Percentiles rank a stretch among this genome's conserved stretches.
These are phyloP conservation scores for Sminthurinus signatus DNA, from an alignment of 1,140 invertebrate genomes.

Conservation along the genomic window DNA sequence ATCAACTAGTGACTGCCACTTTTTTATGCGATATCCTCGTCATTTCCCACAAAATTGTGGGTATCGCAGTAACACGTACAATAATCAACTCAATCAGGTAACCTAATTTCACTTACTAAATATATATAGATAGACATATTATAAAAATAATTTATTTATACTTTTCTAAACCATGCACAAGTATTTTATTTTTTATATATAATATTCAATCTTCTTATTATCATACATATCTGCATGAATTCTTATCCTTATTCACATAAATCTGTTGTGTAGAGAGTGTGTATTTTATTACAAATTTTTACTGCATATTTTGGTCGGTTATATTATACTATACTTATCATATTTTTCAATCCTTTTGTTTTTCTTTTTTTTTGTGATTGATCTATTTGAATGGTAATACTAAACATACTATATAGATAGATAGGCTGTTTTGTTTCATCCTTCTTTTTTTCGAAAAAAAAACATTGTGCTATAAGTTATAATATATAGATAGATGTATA, in stretches of 20 bases:
- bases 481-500: too few species aligned
- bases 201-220: not conserved
- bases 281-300: too few species aligned
- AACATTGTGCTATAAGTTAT: too few species aligned
- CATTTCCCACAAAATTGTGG: constrained; percentile 11
- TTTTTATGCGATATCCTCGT: constrained; percentile 15
- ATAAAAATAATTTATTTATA: not conserved
- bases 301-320: too few species aligned
- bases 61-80: not conserved
- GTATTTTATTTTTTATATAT: not conserved
- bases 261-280: too few species aligned
- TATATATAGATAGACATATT: constrained; percentile 5
- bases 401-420: too few species aligned
- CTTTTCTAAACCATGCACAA: not conserved
- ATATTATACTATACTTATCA: too few species aligned
- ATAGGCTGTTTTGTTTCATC: too few species aligned
- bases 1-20: not conserved
- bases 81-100: not conserved
- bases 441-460: too few species aligned
- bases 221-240: not conserved
- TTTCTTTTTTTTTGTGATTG: too few species aligned
- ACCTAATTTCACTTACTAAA: not conserved
- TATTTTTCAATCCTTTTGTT: too few species aligned
- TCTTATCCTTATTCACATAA: not conserved
- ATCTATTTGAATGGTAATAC: too few species aligned